These are phyloP conservation scores for Erpetoichthys calabaricus DNA, from an alignment of 2,797 vertebrate genomes.

Conservation along the genomic window DNA sequence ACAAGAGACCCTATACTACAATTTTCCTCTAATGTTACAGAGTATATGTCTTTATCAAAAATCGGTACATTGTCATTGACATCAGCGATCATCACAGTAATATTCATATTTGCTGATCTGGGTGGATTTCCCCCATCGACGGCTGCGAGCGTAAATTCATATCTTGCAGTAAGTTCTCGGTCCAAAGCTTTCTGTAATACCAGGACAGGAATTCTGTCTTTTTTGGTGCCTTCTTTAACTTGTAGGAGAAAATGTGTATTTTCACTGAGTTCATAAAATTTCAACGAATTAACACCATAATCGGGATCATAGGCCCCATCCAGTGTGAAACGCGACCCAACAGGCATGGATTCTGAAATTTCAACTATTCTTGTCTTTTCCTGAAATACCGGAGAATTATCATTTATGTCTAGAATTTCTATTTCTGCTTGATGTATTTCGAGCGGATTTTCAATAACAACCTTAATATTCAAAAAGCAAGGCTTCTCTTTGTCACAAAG, in stretches of 20 bases:
- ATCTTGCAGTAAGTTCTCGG: conserved; percentile 34
- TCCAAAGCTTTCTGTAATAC: conserved; percentile 43
- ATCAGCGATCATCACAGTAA: conserved; percentile 42
- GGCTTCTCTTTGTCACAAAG: conserved; percentile 36
- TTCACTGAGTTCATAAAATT: conserved; percentile 37
- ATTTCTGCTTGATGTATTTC: conserved; percentile 49
- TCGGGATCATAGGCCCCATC: conserved; percentile 49
- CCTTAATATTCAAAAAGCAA: conserved; percentile 47
- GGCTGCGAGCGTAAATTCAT: conserved; percentile 44
- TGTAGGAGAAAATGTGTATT: conserved; percentile 43
- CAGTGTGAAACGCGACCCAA: conserved; percentile 39
- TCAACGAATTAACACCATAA: conserved; percentile 38
- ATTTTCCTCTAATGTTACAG: conserved; percentile 40
- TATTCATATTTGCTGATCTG: conserved; percentile 39
- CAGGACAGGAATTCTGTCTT: conserved; percentile 37
- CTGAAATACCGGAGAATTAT: conserved; percentile 42
- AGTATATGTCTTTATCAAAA: conserved; percentile 44
- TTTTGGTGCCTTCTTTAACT: conserved; percentile 35
- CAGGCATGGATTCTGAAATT: conserved; percentile 25
- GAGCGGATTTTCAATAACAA: conserved; percentile 45
- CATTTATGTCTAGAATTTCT: conserved; percentile 51
- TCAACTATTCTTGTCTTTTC: conserved; percentile 26
- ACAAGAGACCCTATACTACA: conserved; percentile 33
- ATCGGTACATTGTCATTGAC: conserved; percentile 57
- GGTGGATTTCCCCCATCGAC: conserved; percentile 53